These are phyloP conservation scores for Catharus fuscescens DNA, from an alignment of 2,113 vertebrate species.

Conservation along the genomic window DNA sequence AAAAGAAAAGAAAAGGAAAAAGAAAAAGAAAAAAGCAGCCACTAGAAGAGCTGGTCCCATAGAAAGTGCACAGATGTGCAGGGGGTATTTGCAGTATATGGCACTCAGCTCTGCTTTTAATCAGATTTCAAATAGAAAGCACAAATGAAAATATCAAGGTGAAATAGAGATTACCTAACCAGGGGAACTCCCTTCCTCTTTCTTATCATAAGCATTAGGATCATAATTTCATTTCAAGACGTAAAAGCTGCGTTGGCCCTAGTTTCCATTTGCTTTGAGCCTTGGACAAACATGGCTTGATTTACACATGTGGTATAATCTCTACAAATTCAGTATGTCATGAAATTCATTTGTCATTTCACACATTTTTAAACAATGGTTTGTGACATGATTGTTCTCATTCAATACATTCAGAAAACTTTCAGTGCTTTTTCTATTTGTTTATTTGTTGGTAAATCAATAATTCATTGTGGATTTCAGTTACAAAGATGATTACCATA, in stretches of 20 bases:
- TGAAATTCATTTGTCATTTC: neutral
- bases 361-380: constrained; percentile 16
- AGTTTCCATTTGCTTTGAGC: constrained; percentile 62
- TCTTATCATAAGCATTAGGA: constrained; percentile 54
- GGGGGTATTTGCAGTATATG: neutral
- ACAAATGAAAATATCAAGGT: constrained; percentile 62
- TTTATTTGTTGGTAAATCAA: constrained; percentile 33
- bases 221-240: constrained; percentile 47
- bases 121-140: constrained; percentile 48
- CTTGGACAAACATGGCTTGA: constrained; percentile 41
- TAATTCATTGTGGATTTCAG: constrained; percentile 26
- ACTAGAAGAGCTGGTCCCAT: neutral
- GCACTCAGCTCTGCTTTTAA: constrained; percentile 30
- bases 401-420: neutral
- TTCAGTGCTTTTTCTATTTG: neutral
- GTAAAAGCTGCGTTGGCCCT: constrained; percentile 16
- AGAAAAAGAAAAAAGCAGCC: neutral
- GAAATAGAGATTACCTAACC: constrained; percentile 54
- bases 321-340: constrained; percentile 30
- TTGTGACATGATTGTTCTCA: neutral
- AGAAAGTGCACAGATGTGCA: neutral
- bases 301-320: constrained; percentile 29
- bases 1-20: neutral
- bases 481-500: constrained; percentile 3
- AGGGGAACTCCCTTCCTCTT: constrained; percentile 67